Evolutionary conservation across 92 coral and sea anemone genomes (phyloP).

Genomic region (Isaurus tuberculatus): DNA sequence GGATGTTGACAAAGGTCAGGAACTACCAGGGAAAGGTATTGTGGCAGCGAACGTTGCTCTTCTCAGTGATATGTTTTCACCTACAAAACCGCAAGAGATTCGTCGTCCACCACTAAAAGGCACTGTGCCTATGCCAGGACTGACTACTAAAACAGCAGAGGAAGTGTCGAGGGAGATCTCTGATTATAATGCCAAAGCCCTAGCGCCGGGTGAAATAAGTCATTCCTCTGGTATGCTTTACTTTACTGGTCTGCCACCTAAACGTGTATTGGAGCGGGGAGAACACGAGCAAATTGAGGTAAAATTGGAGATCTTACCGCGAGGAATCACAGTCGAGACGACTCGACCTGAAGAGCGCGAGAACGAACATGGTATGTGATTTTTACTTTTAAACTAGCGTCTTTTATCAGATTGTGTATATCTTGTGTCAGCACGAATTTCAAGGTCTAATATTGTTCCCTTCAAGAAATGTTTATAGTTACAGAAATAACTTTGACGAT

Average conservation of each 20-base stretch:
- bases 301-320: constrained; percentile 32
- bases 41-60: constrained; percentile 89
- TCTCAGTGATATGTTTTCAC: constrained; percentile 82
- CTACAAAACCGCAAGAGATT: constrained; percentile 53
- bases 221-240: constrained; percentile 80
- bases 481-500: too few species aligned
- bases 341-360: constrained; percentile 43
- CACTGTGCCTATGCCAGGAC: constrained; percentile 91
- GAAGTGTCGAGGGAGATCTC: constrained; percentile 91
- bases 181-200: constrained; percentile 88
- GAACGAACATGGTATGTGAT: constrained; percentile 17
- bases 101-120: constrained; percentile 78
- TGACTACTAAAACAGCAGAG: constrained; percentile 76
- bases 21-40: constrained; percentile 83
- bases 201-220: constrained; percentile 94
- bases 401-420: background rate
- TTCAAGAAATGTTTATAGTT: too few species aligned
- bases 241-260: constrained; percentile 84
- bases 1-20: constrained; percentile 50
- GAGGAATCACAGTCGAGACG: constrained; percentile 43
- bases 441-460: background rate
- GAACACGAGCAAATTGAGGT: constrained; percentile 34
- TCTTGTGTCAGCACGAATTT: background rate
- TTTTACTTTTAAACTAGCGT: background rate
- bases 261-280: constrained; percentile 71